Conservation (phyloP, 2,113 vertebrate genomes). For the Cariama cristata region DNA sequence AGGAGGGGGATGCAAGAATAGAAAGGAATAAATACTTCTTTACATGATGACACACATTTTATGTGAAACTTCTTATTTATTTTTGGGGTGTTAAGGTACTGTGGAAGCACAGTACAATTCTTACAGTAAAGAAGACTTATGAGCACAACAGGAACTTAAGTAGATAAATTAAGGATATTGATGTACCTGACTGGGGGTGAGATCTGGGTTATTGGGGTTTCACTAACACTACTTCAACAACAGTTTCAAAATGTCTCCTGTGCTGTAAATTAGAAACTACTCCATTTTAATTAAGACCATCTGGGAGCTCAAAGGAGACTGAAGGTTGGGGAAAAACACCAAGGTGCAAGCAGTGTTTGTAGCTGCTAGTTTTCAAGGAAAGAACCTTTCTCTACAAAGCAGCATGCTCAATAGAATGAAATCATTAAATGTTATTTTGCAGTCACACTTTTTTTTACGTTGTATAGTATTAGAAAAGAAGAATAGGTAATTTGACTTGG, state of each 20-base stretch:
- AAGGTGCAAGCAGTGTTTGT: not conserved
- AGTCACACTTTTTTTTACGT: not conserved
- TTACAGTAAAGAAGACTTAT: conserved; percentile 55
- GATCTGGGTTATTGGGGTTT: conserved; percentile 55
- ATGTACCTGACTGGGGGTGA: conserved; percentile 9
- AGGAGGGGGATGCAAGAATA: not conserved
- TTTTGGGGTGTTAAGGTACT: not conserved
- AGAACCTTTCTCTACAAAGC: not conserved
- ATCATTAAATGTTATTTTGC: not conserved
- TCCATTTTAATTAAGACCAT: conserved; percentile 63
- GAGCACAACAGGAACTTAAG: conserved; percentile 15
- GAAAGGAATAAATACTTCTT: not conserved
- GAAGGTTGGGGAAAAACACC: not conserved
- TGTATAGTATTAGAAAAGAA: not conserved
- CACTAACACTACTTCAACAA: conserved; percentile 60
- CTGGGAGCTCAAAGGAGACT: conserved; percentile 17
- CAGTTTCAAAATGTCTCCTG: conserved; percentile 62
- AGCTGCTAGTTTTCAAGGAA: not conserved
- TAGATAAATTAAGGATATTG: conserved; percentile 50
- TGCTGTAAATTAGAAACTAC: conserved; percentile 71
- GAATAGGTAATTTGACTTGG: not conserved
- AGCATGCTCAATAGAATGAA: not conserved
- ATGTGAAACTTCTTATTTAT: not conserved
- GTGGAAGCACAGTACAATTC: not conserved
- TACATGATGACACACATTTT: accelerated